phyloP scores from a whole-genome alignment of 1,140 invertebrate species.

The Aporrectodea caliginosa region DNA sequence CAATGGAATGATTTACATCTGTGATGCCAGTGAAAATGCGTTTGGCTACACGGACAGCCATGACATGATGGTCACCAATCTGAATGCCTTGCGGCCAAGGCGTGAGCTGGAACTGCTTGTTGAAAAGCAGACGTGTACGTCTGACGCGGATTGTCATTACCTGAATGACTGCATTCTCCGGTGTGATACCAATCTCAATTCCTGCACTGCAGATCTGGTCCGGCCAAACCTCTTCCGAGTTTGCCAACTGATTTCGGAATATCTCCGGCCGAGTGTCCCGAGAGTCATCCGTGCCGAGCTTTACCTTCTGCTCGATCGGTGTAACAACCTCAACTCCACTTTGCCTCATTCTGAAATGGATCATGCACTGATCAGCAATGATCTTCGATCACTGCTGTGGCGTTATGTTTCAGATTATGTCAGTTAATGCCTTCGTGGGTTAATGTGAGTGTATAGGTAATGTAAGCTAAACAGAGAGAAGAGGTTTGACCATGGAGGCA shows the following conservation, averaged over 20 bases:
- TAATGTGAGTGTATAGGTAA: too few species aligned
- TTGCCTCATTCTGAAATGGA: not conserved
- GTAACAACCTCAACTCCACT: not conserved
- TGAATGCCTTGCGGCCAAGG: not conserved
- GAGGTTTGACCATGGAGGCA: too few species aligned
- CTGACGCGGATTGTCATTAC: not conserved
- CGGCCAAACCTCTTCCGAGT: not conserved
- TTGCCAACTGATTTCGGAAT: not conserved
- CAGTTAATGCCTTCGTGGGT: too few species aligned
- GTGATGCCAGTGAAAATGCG: not conserved
- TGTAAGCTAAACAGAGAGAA: too few species aligned
- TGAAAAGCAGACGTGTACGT: not conserved
- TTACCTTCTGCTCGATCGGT: not conserved
- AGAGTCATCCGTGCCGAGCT: not conserved
- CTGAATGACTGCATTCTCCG: not conserved
- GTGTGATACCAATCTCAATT: not conserved
- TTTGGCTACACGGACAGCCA: not conserved
- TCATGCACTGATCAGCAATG: not conserved
- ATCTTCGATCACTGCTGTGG: not conserved
- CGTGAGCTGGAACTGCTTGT: not conserved
- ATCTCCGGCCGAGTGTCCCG: not conserved
- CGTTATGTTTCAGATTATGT: not conserved
- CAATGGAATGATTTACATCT: not conserved
- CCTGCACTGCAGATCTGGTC: not conserved
- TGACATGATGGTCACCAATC: not conserved